Base-by-base conservation (phyloP, 2,113 vertebrate genomes). In the Xenopus laevis region DNA sequence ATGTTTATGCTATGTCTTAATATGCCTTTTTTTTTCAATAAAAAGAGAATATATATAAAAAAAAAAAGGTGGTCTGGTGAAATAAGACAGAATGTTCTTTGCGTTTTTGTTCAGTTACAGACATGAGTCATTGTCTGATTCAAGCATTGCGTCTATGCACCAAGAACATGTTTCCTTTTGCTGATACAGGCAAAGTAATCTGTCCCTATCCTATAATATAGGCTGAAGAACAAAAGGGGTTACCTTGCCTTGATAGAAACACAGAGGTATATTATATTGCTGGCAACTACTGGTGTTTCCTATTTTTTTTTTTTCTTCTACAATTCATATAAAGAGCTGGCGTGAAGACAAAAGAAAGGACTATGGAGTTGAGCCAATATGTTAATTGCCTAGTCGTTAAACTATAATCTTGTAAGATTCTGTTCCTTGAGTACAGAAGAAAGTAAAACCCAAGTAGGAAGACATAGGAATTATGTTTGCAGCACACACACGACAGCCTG, bases 401-500 rank as follows among this genome's bases (percentile, higher is more conserved):
- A 83, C 66, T 33, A 77, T 81, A 80, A 74, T 79, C 73, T 74
- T 70, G 81, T 79, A 70, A 72, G 53, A 72, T 86, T 88, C 86
- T 73, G 67, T 72, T 81, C 66, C 79, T 86, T 84, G 89, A 88
- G 90, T 89, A 87, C 86, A 88, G 86, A 86, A 83, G 86, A 70
- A 83, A 84, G 89, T 84, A 83, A 88, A 90, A 89, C 73, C 53
- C 71, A 79, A 85, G 84, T 82, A 82, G 83, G 85, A 83, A 90
- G 87, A 91, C 86, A 87, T 87, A 87, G 84, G 86, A 88, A 86
- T 91, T 88, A 92, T 91, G 89, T 93, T 85, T 87, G 85, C 83
- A 85, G 84, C 82, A 82, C 83, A 82, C 83, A 89, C 86, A 94
- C 85, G 88, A 90, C 87, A 88, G 89, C 86, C 89, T 83, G 88